Evolutionary conservation across 2,888 invertebrate species (phyloP).

Genomic region (Ichneumon xanthorius): DNA sequence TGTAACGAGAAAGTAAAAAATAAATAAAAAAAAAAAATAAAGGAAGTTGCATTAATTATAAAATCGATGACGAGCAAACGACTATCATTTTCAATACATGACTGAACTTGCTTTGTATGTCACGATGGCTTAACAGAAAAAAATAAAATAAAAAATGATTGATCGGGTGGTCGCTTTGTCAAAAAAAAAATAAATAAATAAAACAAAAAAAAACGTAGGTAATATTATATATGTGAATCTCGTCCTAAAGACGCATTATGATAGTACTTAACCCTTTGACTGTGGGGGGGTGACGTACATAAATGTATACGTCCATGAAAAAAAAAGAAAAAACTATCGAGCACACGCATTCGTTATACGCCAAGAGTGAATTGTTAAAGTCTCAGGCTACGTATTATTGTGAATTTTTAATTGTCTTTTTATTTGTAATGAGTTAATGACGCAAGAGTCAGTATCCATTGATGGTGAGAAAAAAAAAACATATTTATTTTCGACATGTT

Average conservation of each 20-base stretch:
- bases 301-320: constrained; percentile 65
- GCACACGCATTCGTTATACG: constrained; percentile 67
- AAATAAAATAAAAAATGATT: constrained; percentile 21
- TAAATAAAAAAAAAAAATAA: constrained; percentile 11
- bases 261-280: constrained; percentile 67
- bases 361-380: constrained; percentile 67
- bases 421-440: constrained; percentile 1
- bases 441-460: neutral
- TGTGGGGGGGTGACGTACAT: constrained; percentile 57
- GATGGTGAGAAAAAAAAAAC: constrained; percentile 5
- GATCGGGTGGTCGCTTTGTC: constrained; percentile 47
- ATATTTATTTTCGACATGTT: constrained; percentile 51
- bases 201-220: constrained; percentile 31
- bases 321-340: constrained; percentile 66
- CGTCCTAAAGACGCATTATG: constrained; percentile 61
- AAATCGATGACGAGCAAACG: constrained; percentile 44
- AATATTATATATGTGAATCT: constrained; percentile 61
- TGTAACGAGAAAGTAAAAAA: constrained; percentile 3
- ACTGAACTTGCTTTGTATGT: constrained; percentile 58
- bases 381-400: constrained; percentile 40
- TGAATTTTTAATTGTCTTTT: constrained; percentile 18
- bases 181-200: neutral
- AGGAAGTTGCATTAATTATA: constrained; percentile 4
- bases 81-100: constrained; percentile 47
- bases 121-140: constrained; percentile 36